These are phyloP conservation scores for Chlorodrepanis virens DNA, from an alignment of 2,113 vertebrate genomes.

Conservation along the genomic window DNA sequence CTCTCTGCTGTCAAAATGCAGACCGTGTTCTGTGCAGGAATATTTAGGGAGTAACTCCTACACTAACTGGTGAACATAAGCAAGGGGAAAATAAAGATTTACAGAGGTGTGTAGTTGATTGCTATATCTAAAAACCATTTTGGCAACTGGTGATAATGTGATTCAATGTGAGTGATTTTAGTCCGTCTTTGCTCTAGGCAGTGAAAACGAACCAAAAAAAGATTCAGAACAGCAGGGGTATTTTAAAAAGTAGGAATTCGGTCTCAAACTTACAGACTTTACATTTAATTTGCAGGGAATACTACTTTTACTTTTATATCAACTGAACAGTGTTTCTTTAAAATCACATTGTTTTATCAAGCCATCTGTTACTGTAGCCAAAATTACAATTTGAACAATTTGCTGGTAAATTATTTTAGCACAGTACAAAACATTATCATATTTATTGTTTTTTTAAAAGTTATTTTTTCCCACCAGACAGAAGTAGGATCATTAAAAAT, in stretches of 20 bases:
- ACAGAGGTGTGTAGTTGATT: background rate
- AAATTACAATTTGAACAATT: slow-evolving; percentile 15
- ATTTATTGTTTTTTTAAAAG: background rate
- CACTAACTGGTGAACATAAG: background rate
- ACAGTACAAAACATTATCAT: background rate
- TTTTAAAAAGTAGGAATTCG: background rate
- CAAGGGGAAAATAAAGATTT: background rate
- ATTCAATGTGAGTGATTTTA: background rate
- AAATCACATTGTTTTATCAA: slow-evolving; percentile 25
- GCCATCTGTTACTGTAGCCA: background rate
- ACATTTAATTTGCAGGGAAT: background rate
- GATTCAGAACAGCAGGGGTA: background rate
- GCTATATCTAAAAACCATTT: background rate
- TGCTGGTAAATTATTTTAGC: background rate
- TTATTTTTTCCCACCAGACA: slow-evolving; percentile 3
- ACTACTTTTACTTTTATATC: background rate
- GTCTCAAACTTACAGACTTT: background rate
- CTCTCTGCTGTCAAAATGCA: background rate
- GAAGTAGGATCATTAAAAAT: slow-evolving; percentile 1
- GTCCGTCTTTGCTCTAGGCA: background rate
- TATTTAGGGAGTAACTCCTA: background rate
- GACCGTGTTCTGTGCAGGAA: background rate
- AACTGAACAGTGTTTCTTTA: background rate
- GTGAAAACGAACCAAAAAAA: background rate
- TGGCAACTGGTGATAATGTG: background rate